Base-by-base conservation (phyloP, 92 coral and sea anemone genomes). In the Porites rus region DNA sequence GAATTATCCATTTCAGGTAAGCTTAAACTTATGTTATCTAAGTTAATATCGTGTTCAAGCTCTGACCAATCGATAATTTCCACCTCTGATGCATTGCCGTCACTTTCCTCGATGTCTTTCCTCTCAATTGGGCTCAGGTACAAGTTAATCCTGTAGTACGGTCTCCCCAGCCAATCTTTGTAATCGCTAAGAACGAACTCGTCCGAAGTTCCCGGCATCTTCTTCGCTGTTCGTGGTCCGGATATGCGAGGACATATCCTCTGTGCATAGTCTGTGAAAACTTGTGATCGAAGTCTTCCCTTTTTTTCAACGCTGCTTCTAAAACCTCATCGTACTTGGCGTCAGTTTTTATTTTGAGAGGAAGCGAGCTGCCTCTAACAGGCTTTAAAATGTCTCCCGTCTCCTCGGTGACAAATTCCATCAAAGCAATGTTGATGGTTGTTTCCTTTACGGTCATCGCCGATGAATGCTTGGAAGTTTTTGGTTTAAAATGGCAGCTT, bases 91-190 rank as follows among this genome's bases (percentile, higher is more conserved):
- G 31, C 31, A 28, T 3, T 28, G 31, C 3, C 3, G 4, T 28
- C 31, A 12, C 10, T 53, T 22, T 74, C 63, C 12, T 21, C n/a
- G 1, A 8, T 70, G 43, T 50, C 88, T 73, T 56, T 63, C 16
- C 7, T n/a, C 11, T 52, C 51, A 68, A 84, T 75, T 14, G 90
- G 85, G 90, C 79, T 79, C 8, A 86, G 68, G 51, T 86, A 86
- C 20, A 86, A 73, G 67, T 85, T 56, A 28, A 86, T 25, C 21
- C 86, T 56, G 17, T 80, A 78, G 52, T 86, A 86, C 22, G 90
- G 58, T 46, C 70, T 86, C 8, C 90, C 90, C 6, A 86, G 85
- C 85, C 85, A 78, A 60, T 86, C 90, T 65, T 86, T 86, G 19
- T 86, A 86, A n/a, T 19, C 56, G 18, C 25, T 56, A 17, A 79